A percentile compares a stretch with the other conserved stretches of the same genome.
These are phyloP conservation scores for Disparrhopalites patrizii DNA, from an alignment of 2,888 invertebrate genomes.

Conservation along the genomic window DNA sequence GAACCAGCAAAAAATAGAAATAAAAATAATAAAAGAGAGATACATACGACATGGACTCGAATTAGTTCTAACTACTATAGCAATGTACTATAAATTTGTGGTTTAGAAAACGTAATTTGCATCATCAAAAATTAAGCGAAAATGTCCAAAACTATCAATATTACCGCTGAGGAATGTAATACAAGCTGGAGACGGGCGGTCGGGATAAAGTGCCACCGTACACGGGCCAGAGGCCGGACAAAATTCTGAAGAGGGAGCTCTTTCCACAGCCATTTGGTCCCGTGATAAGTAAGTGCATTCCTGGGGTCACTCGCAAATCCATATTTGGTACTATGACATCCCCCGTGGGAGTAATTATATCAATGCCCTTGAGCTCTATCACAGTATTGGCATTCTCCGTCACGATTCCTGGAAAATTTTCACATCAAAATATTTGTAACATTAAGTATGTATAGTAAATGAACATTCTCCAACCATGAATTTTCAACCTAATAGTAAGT, in stretches of 20 bases:
- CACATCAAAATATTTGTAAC: no score
- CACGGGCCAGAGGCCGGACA: slow-evolving; percentile 92
- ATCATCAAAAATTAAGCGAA: no score
- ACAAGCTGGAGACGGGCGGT: slow-evolving; percentile 67
- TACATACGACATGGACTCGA: slow-evolving; percentile 37
- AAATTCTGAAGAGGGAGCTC: slow-evolving; percentile 80
- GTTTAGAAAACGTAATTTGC: no score
- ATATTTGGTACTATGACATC: slow-evolving; percentile 88
- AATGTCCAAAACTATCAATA: no score
- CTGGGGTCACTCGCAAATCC: slow-evolving; percentile 67
- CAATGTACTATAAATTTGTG: no score
- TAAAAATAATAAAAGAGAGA: not conserved
- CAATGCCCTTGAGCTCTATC: slow-evolving; percentile 74
- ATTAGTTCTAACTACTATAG: not conserved
- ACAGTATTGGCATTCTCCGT: slow-evolving; percentile 66
- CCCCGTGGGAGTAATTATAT: slow-evolving; percentile 93
- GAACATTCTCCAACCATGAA: no score
- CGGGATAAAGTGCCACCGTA: slow-evolving; percentile 69
- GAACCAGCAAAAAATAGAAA: not conserved
- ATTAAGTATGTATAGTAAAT: no score
- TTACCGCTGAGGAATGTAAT: slow-evolving; percentile 87
- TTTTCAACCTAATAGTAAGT: no score
- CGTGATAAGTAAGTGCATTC: slow-evolving; percentile 88
- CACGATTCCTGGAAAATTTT: slow-evolving; percentile 64
- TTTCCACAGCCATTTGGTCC: slow-evolving; percentile 97